Conservation (phyloP, 2,797 vertebrate species). For the Chrysocyon brachyurus region DNA sequence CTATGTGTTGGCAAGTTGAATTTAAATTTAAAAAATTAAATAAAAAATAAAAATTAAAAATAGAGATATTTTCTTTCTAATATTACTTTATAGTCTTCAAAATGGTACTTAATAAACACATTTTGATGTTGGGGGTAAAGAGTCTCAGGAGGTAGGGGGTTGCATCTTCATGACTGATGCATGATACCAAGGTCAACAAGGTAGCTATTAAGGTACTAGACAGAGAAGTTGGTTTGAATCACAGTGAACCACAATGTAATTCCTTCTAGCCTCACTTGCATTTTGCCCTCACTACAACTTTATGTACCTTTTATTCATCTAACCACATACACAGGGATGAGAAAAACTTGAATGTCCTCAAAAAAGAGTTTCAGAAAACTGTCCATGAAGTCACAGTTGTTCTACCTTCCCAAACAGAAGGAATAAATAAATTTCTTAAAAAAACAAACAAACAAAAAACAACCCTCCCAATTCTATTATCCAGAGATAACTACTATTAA, state of each 20-base stretch:
- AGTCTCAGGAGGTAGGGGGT: neutral
- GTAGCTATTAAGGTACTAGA: neutral
- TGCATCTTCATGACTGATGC: neutral
- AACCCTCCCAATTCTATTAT: neutral
- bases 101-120: no score
- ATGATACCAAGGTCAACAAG: neutral
- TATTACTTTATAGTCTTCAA: no score
- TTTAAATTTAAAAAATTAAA: no score
- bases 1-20: no score
- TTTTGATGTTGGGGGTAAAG: neutral
- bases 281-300: neutral
- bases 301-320: neutral
- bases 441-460: neutral
- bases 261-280: neutral
- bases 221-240: neutral
- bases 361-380: constrained; percentile 5
- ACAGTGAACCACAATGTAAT: neutral
- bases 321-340: neutral
- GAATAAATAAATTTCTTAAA: neutral
- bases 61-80: no score
- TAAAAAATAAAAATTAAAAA: no score
- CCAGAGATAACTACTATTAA: neutral
- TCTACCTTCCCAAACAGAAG: neutral
- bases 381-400: neutral
- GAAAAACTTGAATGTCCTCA: neutral